Base-by-base conservation (phyloP, 2,797 vertebrate genomes). In the Phalanger gymnotis region DNA sequence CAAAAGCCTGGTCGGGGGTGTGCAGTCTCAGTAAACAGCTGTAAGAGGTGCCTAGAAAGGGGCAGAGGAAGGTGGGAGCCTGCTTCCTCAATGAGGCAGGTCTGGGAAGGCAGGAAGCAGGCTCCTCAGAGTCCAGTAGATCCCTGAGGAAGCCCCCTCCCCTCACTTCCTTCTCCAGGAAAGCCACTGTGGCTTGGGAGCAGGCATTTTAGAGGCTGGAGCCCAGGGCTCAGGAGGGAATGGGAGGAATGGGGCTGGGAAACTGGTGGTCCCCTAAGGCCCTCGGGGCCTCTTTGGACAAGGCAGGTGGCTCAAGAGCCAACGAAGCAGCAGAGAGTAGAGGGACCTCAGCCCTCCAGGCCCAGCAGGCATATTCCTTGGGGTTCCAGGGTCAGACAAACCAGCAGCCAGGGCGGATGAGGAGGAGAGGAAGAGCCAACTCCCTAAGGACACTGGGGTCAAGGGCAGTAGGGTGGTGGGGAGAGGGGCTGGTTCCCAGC, bases 401-500 rank as follows among this genome's bases (percentile, higher is more conserved):
- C 28, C 55, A 54, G 16, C 34, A 89, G 54, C 2, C n/a, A 55
- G 57, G 40, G 19, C 5, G 22, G 31, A 14, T 56, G 16, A 14
- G 28, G 91, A 54, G 9, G 31, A 55, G 54, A 55, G 0, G 34
- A 56, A 93, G 53, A 16, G 51, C 51, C 10, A 34, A 54, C 54
- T 0, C 5, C 11, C 13, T 19, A 81, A 52, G n/a, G 53, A 34
- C 3, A 9, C 34, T 89, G 53, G 25, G 4, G 52, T 9, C 3
- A 30, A 66, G 73, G 2, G 25, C 53, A 47, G 3, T 0, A 54
- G 52, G 27, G 0, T 16, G 31, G 0, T 56, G 47, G 58, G 53
- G 10, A 55, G 11, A 30, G 0, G 12, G 10, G 6, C 0, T 0
- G 4, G 61, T 10, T 1, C 54, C 90, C 31, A 4, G 0, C 47